Evolutionary conservation across 2,113 vertebrate genomes (phyloP), one percentile per base, ranked within the genome.

Genomic region (Perca flavescens): DNA sequence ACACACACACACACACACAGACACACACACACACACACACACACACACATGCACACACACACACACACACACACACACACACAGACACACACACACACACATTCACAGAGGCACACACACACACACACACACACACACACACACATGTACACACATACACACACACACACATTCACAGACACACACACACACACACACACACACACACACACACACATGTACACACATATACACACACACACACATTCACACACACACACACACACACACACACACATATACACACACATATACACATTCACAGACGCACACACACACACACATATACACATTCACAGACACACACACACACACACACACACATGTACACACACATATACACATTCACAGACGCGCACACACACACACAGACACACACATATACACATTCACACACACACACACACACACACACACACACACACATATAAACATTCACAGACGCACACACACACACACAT

Each of bases 331-430:
- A 46, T 40, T 22, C 17, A 43, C 62, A 64, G 40, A 43, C 19
- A 43, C 21, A 58, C 56, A 58, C 56, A 58, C 22, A 58, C 56
- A 58, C n/a, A 58, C 31, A 64, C n/a, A 66, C n/a, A 66, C 43
- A 49, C 43, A 66, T 17, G 47, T 25, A 50, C 22, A 72, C 36
- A 31, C 36, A 31, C 12, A 60, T 1, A 25, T 25, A 25, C 25
- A 25, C 1, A 25, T n/a, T 13, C 5, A 4, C 31, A 34, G 0
- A 22, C 28, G 25, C 46, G 25, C 25, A 68, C 66, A 22, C 28
- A 40, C 46, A 36, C 25, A 68, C 66, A 54, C 67, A 54, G 28
- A 69, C 67, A 69, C 28, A 54, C 52, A 58, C 56, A 58, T 11
- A 58, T 4, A 64, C 43, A 66, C 43, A 66, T n/a, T 28, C 43